Base-by-base conservation (phyloP, 2,888 invertebrate species). In the Atrina japonica region DNA sequence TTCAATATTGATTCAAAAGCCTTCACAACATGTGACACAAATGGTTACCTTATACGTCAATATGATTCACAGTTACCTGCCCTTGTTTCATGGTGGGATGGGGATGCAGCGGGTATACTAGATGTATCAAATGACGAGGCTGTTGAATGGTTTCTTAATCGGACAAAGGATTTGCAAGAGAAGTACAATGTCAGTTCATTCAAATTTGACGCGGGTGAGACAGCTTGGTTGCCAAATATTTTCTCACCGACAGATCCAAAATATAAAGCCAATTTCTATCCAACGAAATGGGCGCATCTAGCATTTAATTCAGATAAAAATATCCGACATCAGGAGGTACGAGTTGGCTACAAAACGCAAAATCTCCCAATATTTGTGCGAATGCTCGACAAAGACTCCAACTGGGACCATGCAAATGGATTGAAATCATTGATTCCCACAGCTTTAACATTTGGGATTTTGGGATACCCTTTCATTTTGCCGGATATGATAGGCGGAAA, bases 111-210 rank as follows among this genome's bases (percentile, higher is more conserved):
- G 0, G 77, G 96, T 7, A 96, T 98, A 69, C 96, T 98, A 67
- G 98, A 98, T 87, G 93, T 96, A 3, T 97, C 97, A 0, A 96
- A 96, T 79, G 94, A 95, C 80, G 93, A 93, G 45, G 95, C 97
- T 0, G 92, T 95, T 0, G 93, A 95, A 0, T 98, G 97, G 97
- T 92, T 83, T 74, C 69, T 86, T 1, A 50, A 92, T 93, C 95
- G 95, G 87, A 91, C 97, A 1, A 93, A 94, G 81, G 91, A 92
- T 0, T 78, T 97, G 0, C 91, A 93, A 77, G 90, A 91, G 0
- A 91, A 92, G 7, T 93, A 93, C 82, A 94, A 95, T 72, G 94
- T 98, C 6, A 95, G 96, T 85, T 95, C 96, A 0, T 96, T 96
- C 90, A 97, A 96, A 91, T 96, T 96, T 83, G 96, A 96, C 83